Evolutionary conservation across 2,797 vertebrate species (phyloP).

Genomic region (Cephalopachus bancanus): DNA sequence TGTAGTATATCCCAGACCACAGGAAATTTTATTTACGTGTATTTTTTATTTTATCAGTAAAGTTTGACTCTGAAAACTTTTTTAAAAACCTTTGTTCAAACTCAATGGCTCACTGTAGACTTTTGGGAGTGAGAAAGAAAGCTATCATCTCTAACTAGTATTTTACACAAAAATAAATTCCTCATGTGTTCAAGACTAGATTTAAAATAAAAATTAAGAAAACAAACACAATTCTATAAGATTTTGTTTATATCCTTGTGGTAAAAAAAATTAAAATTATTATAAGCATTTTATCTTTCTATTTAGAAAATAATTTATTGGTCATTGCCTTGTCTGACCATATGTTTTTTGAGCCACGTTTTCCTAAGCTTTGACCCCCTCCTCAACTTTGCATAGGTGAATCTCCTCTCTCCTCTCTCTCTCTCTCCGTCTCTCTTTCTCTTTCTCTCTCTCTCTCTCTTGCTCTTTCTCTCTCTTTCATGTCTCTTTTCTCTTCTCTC

Average conservation of each 20-base stretch:
- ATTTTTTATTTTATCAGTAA: background rate
- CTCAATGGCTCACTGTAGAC: background rate
- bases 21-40: background rate
- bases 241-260: background rate
- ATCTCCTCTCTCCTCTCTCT: too few relatives aligned
- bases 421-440: too few relatives aligned
- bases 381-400: too few relatives aligned
- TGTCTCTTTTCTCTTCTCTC: too few relatives aligned
- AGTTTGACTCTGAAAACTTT: background rate
- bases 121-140: background rate
- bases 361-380: too few relatives aligned
- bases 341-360: too few relatives aligned
- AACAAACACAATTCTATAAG: background rate
- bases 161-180: background rate
- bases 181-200: background rate
- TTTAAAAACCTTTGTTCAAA: background rate
- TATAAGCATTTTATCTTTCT: background rate
- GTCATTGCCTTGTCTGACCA: too few relatives aligned
- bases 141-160: background rate
- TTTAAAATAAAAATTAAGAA: background rate
- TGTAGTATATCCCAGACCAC: background rate
- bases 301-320: background rate
- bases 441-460: too few relatives aligned
- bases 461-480: too few relatives aligned
- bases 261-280: background rate